Percentiles rank a stretch among this genome's conserved stretches.
Conservation (phyloP, 2,888 invertebrate species). For the Amphiduros pacificus region DNA sequence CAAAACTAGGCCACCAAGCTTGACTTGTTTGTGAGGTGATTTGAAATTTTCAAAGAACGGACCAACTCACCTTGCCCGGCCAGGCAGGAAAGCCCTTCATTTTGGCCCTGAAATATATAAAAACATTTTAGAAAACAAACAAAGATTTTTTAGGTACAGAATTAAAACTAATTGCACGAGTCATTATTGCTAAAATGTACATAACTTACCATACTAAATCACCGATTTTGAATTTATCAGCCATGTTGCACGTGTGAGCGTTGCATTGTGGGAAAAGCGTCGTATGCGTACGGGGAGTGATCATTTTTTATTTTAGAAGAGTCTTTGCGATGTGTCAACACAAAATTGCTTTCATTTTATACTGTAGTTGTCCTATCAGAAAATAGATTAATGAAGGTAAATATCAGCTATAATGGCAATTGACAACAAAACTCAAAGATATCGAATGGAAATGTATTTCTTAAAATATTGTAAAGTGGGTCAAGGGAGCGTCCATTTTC, state of each 20-base stretch:
- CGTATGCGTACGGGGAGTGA: neutral
- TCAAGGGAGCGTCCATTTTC: no score
- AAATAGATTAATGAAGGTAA: neutral
- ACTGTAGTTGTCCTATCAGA: no score
- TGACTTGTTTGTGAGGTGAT: no score
- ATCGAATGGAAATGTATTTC: no score
- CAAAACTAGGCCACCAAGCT: neutral
- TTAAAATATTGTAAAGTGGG: no score
- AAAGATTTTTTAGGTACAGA: neutral
- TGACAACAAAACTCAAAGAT: no score
- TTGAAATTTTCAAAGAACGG: no score
- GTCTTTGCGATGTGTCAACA: no score
- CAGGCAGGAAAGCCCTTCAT: conserved; percentile 97
- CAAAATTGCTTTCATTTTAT: no score
- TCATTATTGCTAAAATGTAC: neutral
- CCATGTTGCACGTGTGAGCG: conserved; percentile 59
- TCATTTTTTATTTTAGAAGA: no score
- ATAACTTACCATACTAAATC: conserved; percentile 71
- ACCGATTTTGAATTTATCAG: conserved; percentile 68
- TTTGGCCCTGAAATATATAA: conserved; percentile 81
- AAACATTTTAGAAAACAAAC: conserved; percentile 33
- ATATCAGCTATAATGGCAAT: neutral
- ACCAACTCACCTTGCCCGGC: conserved; percentile 87
- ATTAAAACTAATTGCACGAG: neutral
- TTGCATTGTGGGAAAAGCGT: conserved; percentile 21